Percentiles rank a stretch among this genome's conserved stretches.
Conservation (phyloP, 2,113 vertebrate species). For the Coracopsis vasa region DNA sequence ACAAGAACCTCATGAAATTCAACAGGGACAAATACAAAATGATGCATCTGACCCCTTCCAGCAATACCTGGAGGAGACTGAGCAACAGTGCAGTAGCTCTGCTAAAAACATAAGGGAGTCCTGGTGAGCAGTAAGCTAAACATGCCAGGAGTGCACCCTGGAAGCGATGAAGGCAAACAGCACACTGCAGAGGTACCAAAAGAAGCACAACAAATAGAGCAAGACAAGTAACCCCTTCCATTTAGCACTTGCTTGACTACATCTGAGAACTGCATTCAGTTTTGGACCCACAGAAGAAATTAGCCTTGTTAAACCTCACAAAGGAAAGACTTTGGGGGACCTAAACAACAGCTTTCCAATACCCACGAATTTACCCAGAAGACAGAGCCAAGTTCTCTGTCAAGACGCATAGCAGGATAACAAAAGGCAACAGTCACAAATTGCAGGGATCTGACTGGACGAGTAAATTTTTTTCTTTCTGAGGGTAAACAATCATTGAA, state of each 20-base stretch:
- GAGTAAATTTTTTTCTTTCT: background rate
- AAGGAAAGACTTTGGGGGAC: background rate
- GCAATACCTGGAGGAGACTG: background rate
- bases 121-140: background rate
- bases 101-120: background rate
- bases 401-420: accelerated
- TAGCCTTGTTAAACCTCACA: background rate
- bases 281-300: background rate
- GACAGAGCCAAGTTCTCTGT: background rate
- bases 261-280: background rate
- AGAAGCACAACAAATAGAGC: background rate
- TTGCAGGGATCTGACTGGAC: background rate
- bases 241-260: background rate
- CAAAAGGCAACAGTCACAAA: background rate
- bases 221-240: background rate
- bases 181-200: background rate
- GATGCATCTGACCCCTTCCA: background rate
- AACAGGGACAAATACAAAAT: background rate
- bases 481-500: background rate
- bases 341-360: background rate
- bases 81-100: background rate
- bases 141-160: background rate
- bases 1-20: background rate
- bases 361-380: background rate
- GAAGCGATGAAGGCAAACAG: background rate